These are phyloP conservation scores for Epinotia ramella DNA, from an alignment of 2,888 invertebrate genomes.

Conservation along the genomic window DNA sequence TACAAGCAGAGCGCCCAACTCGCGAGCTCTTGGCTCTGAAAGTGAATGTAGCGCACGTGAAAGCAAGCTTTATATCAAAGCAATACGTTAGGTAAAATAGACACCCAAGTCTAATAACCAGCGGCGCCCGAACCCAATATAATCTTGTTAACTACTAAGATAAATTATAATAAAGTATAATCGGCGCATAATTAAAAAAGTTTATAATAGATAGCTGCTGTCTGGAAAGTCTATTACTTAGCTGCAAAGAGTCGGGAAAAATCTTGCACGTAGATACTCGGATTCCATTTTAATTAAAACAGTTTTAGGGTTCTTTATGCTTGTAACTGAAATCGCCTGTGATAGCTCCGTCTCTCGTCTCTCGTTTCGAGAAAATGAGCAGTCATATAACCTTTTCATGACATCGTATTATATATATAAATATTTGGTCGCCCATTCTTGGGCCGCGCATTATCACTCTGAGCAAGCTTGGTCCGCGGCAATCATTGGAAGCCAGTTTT, in stretches of 20 bases:
- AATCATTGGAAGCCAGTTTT: no score
- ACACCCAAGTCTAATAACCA: neutral
- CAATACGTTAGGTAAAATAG: neutral
- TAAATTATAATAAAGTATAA: constrained; percentile 10
- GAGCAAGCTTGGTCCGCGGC: no score
- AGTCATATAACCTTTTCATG: no score
- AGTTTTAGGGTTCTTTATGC: constrained; percentile 1
- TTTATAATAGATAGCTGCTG: neutral
- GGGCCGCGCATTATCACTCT: no score
- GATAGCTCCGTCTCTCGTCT: no score
- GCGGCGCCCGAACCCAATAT: neutral
- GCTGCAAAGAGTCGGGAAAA: neutral
- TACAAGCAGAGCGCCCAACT: no score
- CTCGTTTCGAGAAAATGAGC: neutral
- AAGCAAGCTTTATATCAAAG: no score
- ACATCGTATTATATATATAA: no score
- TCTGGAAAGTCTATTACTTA: constrained; percentile 20
- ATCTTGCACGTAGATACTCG: neutral
- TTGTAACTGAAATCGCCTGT: no score
- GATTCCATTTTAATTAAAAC: constrained; percentile 21
- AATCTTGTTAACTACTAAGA: constrained; percentile 6
- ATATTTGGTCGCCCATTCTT: no score
- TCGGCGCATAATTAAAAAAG: neutral
- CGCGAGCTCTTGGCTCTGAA: no score
- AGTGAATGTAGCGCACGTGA: no score